phyloP scores from a whole-genome alignment of 2,797 vertebrate genomes.

The Hydrophis major region DNA sequence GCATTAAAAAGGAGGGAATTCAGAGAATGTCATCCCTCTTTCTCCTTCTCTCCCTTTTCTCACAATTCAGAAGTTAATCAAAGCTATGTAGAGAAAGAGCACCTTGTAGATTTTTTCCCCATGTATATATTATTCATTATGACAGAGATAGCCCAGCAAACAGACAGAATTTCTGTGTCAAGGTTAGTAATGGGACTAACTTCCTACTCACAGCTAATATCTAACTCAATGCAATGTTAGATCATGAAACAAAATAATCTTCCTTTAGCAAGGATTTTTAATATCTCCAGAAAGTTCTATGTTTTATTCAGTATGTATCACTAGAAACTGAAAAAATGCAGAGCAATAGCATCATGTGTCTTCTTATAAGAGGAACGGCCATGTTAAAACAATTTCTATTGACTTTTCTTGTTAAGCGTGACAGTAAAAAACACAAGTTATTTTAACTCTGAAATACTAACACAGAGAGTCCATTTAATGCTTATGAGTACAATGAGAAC shows the following conservation, averaged over 20 bases:
- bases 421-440: slow-evolving; percentile 19
- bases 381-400: slow-evolving; percentile 29
- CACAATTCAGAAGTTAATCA: neutral
- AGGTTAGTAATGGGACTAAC: neutral
- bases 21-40: neutral
- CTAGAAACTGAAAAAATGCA: slow-evolving; percentile 21
- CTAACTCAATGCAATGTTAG: neutral
- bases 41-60: neutral
- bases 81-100: neutral
- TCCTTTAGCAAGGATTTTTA: neutral
- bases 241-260: neutral
- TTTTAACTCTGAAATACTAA: slow-evolving; percentile 28
- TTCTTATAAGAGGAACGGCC: slow-evolving; percentile 10
- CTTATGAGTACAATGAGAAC: neutral
- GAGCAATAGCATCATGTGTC: neutral
- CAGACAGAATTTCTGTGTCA: neutral
- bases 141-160: neutral
- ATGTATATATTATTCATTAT: neutral
- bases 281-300: neutral
- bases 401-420: slow-evolving; percentile 38
- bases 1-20: neutral
- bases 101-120: neutral
- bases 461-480: neutral
- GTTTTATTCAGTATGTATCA: neutral
- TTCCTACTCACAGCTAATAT: neutral